phyloP scores from a whole-genome alignment of 2,797 vertebrate species.

The Neosilurus mollespiculum region DNA sequence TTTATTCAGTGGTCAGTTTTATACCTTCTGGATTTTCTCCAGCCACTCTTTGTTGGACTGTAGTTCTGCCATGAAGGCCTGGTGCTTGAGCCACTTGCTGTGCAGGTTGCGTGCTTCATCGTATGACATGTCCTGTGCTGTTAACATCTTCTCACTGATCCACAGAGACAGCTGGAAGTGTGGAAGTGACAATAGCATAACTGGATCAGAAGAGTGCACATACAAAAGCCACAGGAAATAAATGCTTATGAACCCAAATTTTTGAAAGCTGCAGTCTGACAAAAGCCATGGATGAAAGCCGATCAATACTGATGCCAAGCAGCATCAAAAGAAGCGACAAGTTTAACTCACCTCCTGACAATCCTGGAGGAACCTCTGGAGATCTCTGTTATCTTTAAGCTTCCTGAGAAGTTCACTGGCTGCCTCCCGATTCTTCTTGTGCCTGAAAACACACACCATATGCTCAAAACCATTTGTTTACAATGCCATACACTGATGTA shows the following conservation, averaged over 20 bases:
- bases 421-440: slow-evolving; percentile 76
- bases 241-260: neutral
- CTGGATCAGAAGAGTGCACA: neutral
- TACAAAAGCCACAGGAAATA: neutral
- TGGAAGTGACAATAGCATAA: neutral
- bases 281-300: neutral
- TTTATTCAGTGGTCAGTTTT: neutral
- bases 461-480: neutral
- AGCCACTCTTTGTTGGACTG: slow-evolving; percentile 94
- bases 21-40: slow-evolving; percentile 89
- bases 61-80: slow-evolving; percentile 97
- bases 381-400: slow-evolving; percentile 95
- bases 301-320: neutral
- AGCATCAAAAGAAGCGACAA: neutral
- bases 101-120: slow-evolving; percentile 97
- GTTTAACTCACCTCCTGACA: slow-evolving; percentile 86
- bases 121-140: slow-evolving; percentile 97
- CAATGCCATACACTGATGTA: neutral
- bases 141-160: slow-evolving; percentile 99
- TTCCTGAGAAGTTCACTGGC: slow-evolving; percentile 89
- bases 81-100: slow-evolving; percentile 98
- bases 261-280: neutral
- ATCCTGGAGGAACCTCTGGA: slow-evolving; percentile 96
- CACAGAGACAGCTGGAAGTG: slow-evolving; percentile 84
- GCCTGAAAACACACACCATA: slow-evolving; percentile 56